A percentile compares a stretch with the other conserved stretches of the same genome.
phyloP scores from a whole-genome alignment of 2,797 vertebrate species.

The Pseudomugil gertrudae region DNA sequence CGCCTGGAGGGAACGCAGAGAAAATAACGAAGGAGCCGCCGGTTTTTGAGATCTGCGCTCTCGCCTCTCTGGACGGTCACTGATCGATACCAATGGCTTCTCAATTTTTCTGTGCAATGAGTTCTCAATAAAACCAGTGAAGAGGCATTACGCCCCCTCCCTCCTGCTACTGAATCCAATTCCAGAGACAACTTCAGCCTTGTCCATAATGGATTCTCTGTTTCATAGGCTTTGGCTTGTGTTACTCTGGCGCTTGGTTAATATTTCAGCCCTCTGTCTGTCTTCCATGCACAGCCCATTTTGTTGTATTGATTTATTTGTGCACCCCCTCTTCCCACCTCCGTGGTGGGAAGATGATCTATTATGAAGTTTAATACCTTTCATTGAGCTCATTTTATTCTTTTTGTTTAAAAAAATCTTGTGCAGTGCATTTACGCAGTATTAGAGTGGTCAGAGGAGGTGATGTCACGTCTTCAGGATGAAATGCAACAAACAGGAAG shows the following conservation, averaged over 20 bases:
- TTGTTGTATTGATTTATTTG: constrained; percentile 84
- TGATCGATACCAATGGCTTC: constrained; percentile 80
- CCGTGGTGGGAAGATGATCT: constrained; percentile 72
- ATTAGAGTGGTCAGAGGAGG: constrained; percentile 32
- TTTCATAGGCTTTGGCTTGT: constrained; percentile 75
- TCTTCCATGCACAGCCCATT: constrained; percentile 62
- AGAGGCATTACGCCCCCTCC: constrained; percentile 39
- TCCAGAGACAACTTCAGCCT: constrained; percentile 67
- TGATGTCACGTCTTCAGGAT: constrained; percentile 44
- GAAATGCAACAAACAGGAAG: constrained; percentile 59
- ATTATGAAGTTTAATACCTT: constrained; percentile 78
- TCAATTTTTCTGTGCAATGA: constrained; percentile 75
- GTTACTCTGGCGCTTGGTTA: constrained; percentile 78
- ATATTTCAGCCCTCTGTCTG: constrained; percentile 79
- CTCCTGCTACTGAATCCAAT: constrained; percentile 73
- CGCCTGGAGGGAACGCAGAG: constrained; percentile 11
- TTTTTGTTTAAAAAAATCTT: neutral
- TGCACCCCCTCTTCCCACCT: constrained; percentile 58
- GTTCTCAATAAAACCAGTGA: constrained; percentile 76
- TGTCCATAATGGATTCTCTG: constrained; percentile 78
- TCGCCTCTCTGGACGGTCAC: constrained; percentile 37
- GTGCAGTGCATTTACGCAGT: neutral
- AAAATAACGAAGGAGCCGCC: constrained; percentile 28
- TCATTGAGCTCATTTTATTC: constrained; percentile 67
- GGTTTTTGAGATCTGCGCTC: constrained; percentile 16